Conservation (phyloP, 2,113 vertebrate genomes). For the Rhinopomastus cyanomelas region DNA sequence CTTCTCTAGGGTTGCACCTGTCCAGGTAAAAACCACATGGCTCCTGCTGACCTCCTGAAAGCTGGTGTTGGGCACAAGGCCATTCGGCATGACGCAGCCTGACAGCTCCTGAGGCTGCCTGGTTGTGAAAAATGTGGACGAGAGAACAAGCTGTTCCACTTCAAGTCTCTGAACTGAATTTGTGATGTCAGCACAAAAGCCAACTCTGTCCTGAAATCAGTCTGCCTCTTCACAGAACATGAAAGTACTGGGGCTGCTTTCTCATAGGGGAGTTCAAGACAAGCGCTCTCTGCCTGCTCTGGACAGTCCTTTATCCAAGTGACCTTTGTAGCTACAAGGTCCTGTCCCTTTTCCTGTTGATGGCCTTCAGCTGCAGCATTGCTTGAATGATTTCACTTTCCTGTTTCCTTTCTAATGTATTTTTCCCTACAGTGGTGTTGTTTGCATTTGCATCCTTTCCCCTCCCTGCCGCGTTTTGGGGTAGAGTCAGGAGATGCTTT, state of each 20-base stretch:
- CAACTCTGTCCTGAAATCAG: neutral
- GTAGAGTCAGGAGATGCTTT: neutral
- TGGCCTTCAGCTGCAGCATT: neutral
- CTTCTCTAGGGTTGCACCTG: neutral
- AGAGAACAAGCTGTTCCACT: conserved; percentile 49
- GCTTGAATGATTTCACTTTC: neutral
- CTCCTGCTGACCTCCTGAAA: neutral
- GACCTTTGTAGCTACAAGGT: neutral
- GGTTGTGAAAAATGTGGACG: neutral
- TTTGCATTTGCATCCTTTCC: neutral
- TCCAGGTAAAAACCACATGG: neutral
- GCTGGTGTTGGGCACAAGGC: neutral
- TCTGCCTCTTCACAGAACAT: neutral
- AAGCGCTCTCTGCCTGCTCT: neutral
- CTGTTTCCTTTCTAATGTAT: neutral
- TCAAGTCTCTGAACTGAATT: neutral
- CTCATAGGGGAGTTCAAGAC: neutral
- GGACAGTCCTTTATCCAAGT: neutral
- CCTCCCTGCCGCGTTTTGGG: neutral
- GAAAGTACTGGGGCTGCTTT: neutral
- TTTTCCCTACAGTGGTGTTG: fast-evolving
- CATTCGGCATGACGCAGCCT: neutral
- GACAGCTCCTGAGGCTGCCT: neutral
- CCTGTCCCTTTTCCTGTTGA: neutral
- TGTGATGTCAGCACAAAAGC: neutral